Percentiles rank a stretch among this genome's conserved stretches.
These are phyloP conservation scores for Emydoidea blandingii DNA, from an alignment of 2,797 vertebrate species.

Conservation along the genomic window DNA sequence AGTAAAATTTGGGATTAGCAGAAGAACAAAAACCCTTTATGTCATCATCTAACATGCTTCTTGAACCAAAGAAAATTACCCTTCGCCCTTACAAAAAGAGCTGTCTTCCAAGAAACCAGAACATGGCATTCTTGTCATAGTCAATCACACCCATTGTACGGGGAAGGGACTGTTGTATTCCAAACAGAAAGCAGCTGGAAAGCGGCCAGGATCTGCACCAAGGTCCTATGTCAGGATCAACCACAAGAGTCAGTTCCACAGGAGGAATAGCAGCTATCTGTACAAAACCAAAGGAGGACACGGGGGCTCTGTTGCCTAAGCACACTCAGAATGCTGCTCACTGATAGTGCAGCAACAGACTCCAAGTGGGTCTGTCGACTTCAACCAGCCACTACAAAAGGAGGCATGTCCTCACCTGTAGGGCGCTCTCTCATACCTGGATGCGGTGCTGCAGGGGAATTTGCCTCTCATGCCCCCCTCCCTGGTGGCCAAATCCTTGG, in stretches of 20 bases:
- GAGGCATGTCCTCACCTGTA: background rate
- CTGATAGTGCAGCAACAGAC: background rate
- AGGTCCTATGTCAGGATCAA: background rate
- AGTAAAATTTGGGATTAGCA: background rate
- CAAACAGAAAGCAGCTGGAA: background rate
- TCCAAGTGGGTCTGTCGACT: background rate
- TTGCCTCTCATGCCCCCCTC: background rate
- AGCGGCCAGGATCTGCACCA: background rate
- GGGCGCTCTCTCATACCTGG: background rate
- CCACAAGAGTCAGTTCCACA: background rate
- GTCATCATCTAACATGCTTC: background rate
- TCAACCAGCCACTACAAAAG: background rate
- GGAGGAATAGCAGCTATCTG: conserved; percentile 1
- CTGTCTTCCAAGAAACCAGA: background rate
- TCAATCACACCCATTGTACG: background rate
- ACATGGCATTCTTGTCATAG: background rate
- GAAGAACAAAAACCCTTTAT: background rate
- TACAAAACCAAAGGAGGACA: background rate
- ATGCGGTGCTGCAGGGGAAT: background rate
- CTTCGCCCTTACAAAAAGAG: background rate
- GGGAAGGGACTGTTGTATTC: background rate
- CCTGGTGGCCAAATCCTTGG: too few relatives aligned
- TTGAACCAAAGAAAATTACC: background rate
- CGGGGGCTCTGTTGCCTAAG: background rate
- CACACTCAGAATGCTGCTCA: background rate